phyloP scores from a whole-genome alignment of 2,797 vertebrate genomes.

The Ambastaia sidthimunki region DNA sequence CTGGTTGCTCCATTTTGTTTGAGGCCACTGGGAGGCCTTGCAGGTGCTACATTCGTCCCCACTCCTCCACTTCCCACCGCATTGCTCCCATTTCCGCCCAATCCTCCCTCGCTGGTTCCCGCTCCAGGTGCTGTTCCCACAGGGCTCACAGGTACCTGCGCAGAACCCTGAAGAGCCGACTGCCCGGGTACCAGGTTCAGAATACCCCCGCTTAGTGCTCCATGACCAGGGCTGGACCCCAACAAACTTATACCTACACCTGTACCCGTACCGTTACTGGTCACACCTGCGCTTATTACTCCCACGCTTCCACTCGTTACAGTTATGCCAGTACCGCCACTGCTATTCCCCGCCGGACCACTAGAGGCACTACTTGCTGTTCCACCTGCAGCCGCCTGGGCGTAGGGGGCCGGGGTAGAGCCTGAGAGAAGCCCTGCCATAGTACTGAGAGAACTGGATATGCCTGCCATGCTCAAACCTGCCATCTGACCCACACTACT shows the following conservation, averaged over 20 bases:
- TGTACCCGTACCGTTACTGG: conserved; percentile 73
- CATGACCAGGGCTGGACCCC: conserved; percentile 76
- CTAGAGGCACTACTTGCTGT: conserved; percentile 71
- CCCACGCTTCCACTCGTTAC: conserved; percentile 59
- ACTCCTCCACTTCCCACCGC: conserved; percentile 47
- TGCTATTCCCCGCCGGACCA: conserved; percentile 74
- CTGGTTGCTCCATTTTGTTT: conserved; percentile 94
- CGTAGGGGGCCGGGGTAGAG: conserved; percentile 86
- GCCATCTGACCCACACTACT: conserved; percentile 71
- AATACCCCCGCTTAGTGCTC: conserved; percentile 76
- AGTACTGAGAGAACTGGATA: conserved; percentile 70
- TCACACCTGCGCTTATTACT: conserved; percentile 42
- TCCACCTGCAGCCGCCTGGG: conserved; percentile 87
- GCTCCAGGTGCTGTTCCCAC: conserved; percentile 68
- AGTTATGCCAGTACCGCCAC: conserved; percentile 68
- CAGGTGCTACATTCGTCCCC: conserved; percentile 71
- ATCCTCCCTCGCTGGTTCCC: conserved; percentile 65
- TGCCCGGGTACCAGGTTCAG: conserved; percentile 79
- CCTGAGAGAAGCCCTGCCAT: conserved; percentile 79
- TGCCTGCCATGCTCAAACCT: conserved; percentile 71
- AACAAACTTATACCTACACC: conserved; percentile 72
- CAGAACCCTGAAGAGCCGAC: conserved; percentile 64
- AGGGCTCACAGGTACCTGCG: conserved; percentile 74
- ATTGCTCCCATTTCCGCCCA: conserved; percentile 64
- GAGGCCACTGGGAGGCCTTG: conserved; percentile 80